Conservation (phyloP, 2,797 vertebrate genomes). For the Spinus olivaceus region DNA sequence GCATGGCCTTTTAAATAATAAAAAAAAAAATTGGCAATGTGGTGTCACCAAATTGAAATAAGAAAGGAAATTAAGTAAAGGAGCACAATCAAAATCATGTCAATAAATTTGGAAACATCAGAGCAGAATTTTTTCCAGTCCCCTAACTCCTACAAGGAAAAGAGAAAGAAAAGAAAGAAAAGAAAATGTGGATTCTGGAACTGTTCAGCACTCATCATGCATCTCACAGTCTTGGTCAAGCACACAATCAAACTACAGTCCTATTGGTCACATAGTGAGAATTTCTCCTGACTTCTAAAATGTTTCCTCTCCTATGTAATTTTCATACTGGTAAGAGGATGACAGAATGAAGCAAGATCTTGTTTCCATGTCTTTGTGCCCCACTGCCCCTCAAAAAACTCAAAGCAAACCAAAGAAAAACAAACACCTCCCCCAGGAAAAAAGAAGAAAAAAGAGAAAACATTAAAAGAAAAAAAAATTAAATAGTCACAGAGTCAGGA, state of each 20-base stretch:
- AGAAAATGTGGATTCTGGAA: neutral
- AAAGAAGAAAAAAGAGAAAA: too few species aligned
- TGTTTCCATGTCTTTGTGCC: rapidly evolving
- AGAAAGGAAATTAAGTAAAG: neutral
- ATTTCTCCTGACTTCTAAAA: neutral
- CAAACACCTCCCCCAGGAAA: neutral
- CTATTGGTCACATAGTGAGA: neutral
- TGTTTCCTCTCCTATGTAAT: neutral
- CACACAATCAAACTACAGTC: neutral
- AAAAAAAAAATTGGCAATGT: neutral
- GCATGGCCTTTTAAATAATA: neutral
- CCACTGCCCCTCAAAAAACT: rapidly evolving
- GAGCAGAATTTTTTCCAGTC: neutral
- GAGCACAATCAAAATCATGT: neutral
- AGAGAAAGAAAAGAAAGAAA: neutral
- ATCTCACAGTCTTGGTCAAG: neutral
- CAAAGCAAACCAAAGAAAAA: neutral
- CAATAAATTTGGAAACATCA: neutral
- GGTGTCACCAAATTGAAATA: neutral
- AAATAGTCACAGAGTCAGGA: neutral
- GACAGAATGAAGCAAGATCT: neutral
- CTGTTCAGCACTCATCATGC: rapidly evolving
- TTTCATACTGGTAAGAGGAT: neutral
- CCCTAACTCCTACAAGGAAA: neutral
- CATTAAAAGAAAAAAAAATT: too few species aligned